Percentiles rank a stretch among this genome's conserved stretches.
phyloP scores from a whole-genome alignment of 1,140 invertebrate genomes.

The Calycopis cecrops region DNA sequence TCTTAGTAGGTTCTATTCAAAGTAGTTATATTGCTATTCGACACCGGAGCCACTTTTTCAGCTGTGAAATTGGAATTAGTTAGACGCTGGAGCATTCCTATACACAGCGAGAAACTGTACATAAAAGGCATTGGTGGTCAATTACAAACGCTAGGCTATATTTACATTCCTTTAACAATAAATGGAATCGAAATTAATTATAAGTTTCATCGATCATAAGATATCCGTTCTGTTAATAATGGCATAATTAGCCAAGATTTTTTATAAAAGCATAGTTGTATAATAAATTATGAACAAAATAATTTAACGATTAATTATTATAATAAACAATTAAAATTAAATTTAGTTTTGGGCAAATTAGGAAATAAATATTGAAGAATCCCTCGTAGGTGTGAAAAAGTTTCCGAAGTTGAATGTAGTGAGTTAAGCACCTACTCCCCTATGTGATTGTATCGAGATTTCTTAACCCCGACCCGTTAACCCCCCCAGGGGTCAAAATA shows the following conservation, averaged over 20 bases:
- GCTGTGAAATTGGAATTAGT: conserved; percentile 16
- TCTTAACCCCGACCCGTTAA: too few species aligned
- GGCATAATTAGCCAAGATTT: conserved; percentile 9
- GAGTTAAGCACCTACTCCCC: too few species aligned
- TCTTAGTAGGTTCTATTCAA: neutral
- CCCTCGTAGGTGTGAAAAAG: conserved; percentile 6
- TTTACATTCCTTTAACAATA: conserved; percentile 12
- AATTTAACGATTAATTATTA: neutral
- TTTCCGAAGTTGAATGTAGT: neutral
- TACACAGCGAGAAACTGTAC: neutral
- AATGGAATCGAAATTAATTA: conserved; percentile 14
- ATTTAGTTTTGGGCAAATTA: neutral
- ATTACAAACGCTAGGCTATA: conserved; percentile 3
- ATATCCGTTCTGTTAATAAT: neutral
- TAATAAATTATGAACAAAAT: conserved; percentile 6
- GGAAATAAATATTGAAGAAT: neutral
- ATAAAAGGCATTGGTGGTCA: conserved; percentile 23
- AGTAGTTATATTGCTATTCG: conserved; percentile 18
- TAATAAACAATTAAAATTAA: conserved; percentile 3
- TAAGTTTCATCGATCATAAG: conserved; percentile 7
- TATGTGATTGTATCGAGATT: neutral
- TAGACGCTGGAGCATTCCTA: conserved; percentile 9
- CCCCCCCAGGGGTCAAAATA: too few species aligned
- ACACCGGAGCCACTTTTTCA: conserved; percentile 24
- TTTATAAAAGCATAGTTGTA: conserved; percentile 4